A percentile compares a stretch with the other conserved stretches of the same genome.
phyloP scores from a whole-genome alignment of 2,888 invertebrate genomes.

The Oscheius onirici region DNA sequence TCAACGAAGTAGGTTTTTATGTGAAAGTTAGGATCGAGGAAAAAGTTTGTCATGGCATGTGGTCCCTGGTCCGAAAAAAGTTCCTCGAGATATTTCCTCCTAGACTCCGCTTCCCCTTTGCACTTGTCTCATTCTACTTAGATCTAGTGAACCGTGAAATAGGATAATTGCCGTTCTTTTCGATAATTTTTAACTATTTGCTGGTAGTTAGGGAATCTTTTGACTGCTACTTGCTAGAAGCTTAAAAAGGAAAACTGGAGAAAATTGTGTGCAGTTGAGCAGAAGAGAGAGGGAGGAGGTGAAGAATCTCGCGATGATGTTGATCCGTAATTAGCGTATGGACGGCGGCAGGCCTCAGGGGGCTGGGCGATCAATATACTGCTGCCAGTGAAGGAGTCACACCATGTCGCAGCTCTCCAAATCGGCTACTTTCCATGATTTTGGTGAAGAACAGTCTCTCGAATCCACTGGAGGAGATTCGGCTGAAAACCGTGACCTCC shows the following conservation, averaged over 20 bases:
- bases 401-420: constrained; percentile 51
- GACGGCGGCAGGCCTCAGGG: constrained; percentile 30
- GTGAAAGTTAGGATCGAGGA: not conserved
- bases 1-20: not conserved
- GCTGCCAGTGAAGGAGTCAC: constrained; percentile 21
- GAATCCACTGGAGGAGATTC: not conserved
- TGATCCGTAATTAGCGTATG: constrained; percentile 38
- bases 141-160: no score
- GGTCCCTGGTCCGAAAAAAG: not conserved
- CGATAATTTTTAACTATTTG: no score
- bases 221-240: no score
- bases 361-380: constrained; percentile 39
- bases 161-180: no score
- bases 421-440: constrained; percentile 68
- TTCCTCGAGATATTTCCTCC: no score
- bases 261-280: not conserved
- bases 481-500: constrained; percentile 34
- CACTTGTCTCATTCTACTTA: no score
- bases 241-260: no score
- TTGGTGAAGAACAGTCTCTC: constrained; percentile 44
- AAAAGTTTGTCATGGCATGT: not conserved
- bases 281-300: not conserved
- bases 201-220: no score
- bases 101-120: no score
- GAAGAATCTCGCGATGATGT: constrained; percentile 19